These are phyloP conservation scores for Drosophila tani DNA, from an alignment of 1,140 invertebrate species.

Conservation along the genomic window DNA sequence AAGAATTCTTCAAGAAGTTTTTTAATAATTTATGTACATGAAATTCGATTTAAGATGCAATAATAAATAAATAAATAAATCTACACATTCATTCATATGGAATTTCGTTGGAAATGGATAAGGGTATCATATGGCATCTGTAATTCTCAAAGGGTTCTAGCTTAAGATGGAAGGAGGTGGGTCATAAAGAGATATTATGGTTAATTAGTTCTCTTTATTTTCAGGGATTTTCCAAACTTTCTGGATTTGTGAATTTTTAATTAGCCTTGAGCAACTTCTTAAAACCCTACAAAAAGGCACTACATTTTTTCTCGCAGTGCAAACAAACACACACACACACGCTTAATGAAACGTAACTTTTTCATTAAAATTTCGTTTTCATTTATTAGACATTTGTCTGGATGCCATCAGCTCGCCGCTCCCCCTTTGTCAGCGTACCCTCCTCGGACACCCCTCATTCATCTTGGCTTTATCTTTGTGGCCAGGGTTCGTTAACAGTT, in stretches of 20 bases:
- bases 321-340: conserved; percentile 23
- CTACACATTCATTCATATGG: too few species aligned
- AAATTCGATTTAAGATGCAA: too few species aligned
- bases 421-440: conserved; percentile 1
- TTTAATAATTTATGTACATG: too few species aligned
- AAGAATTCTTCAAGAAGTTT: too few species aligned
- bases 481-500: conserved; percentile 73
- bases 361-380: conserved; percentile 81
- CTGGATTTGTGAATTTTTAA: too few species aligned
- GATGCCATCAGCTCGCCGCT: conserved; percentile 6
- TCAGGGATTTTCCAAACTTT: too few species aligned
- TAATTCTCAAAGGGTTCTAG: not conserved
- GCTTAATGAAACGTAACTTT: conserved; percentile 51
- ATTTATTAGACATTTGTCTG: conserved; percentile 70
- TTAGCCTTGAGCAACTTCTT: too few species aligned
- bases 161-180: too few species aligned
- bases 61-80: too few species aligned
- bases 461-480: conserved; percentile 60
- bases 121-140: not conserved
- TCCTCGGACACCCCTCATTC: conserved; percentile 20
- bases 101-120: too few species aligned
- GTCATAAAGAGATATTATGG: too few species aligned
- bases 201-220: too few species aligned
- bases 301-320: conserved; percentile 9
- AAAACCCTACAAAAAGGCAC: not conserved